Evolutionary conservation across 1,140 invertebrate species (phyloP), one percentile per base, ranked within the genome.

Genomic region (Philopotamus ludificatus): DNA sequence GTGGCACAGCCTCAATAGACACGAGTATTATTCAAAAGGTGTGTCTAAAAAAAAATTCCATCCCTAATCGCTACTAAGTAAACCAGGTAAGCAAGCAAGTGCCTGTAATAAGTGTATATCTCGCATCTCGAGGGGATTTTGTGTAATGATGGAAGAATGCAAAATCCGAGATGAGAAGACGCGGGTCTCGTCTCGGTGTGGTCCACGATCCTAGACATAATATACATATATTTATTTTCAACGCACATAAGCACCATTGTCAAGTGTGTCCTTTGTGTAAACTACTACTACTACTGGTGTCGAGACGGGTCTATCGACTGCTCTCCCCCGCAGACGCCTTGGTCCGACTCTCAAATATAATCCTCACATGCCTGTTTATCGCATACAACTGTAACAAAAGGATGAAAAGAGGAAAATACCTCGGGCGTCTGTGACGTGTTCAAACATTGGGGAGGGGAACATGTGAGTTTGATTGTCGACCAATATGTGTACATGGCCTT

Each of bases 261-360:
- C 57, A 60, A 60, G 57, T 60, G 57, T 60, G 47, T 47, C 57
- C 23, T 60, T 60, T 60, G 57, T 60, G 44, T 44, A 45, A 60
- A 60, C 22, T 57, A 60, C 57, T 45, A 60, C 42, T 20, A 60
- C 41, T 21, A 58, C 51, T 20, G 25, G 10, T 3, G 25, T 26
- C 12, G n/a, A 22, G 20, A 34, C 28, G 28, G 28, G 28, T 34
- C 28, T 34, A 34, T 34, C 47, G 3, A 10, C 20, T 34, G 4
- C 21, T 16, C 20, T 25, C n/a, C 20, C 20, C 50, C 23, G 22
- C 23, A 22, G 50, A 22, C 21, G 47, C 21, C 10, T 21, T 44
- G 41, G 47, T 49, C 21, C 47, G 10, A 2, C 47, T 2, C 50
- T 22, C 50, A 25, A 53, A n/a, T 15, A 10, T 53, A 53, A 53